These are phyloP conservation scores for Dolichomitus sp. DNA, from an alignment of 2,888 invertebrate species.

Conservation along the genomic window DNA sequence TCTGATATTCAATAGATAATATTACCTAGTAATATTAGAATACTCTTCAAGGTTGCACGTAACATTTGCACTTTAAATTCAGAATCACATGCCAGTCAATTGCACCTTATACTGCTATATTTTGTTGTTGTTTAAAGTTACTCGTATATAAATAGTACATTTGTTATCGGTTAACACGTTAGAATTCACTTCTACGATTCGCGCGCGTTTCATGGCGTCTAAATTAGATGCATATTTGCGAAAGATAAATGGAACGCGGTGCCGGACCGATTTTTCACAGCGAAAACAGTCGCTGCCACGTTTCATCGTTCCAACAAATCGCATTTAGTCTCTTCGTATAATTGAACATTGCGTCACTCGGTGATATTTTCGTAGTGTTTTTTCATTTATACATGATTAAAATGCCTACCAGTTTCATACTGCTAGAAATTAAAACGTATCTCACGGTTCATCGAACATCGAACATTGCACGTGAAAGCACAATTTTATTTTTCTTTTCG, in stretches of 20 bases:
- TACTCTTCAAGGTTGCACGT: conserved; percentile 82
- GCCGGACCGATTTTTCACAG: not conserved
- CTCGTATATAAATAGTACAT: conserved; percentile 70
- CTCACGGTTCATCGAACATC: not conserved
- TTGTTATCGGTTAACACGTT: conserved; percentile 39
- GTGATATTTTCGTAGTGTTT: conserved; percentile 5
- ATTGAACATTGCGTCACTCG: conserved; percentile 10
- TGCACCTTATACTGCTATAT: conserved; percentile 75
- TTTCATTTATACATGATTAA: not conserved
- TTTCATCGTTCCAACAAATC: not conserved
- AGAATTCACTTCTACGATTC: conserved; percentile 17
- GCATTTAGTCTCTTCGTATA: not conserved
- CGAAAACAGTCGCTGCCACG: not conserved
- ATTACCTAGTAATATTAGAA: conserved; percentile 80
- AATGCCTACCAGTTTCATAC: conserved; percentile 58
- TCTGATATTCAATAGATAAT: conserved; percentile 67
- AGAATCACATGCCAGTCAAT: conserved; percentile 82
- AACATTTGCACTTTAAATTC: conserved; percentile 84
- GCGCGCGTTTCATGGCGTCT: conserved; percentile 1
- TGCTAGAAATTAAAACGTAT: conserved; percentile 31
- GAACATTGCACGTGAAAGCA: not conserved
- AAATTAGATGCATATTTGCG: conserved; percentile 10
- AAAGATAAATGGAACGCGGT: not conserved
- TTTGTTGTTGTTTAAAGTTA: conserved; percentile 49
- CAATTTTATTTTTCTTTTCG: not conserved